Evolutionary conservation across 2,113 vertebrate species (phyloP), one percentile per base, ranked within the genome.

Genomic region (Sporophila hypoxantha): DNA sequence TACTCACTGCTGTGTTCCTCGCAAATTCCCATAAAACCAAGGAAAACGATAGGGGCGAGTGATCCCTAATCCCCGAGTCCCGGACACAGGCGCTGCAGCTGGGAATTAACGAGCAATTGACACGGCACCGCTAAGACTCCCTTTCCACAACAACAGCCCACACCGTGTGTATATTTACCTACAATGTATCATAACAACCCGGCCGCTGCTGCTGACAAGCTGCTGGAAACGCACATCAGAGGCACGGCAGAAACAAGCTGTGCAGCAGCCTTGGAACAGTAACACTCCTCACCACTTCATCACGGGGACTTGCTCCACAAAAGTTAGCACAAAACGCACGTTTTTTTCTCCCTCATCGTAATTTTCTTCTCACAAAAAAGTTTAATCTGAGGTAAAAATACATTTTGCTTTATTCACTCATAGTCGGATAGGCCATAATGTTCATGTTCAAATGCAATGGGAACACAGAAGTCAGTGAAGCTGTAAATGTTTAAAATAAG

Each of bases 371-470:
- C 36, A 8, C 14, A 5, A 22, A 14, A n/a, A 80, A 78, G 26
- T 73, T 76, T 27, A 39, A 13, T 3, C 8, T 4, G 18, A 64
- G 47, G 49, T 23, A 75, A 19, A 50, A 74, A 22, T 21, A 62
- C 8, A 26, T 39, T 78, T 82, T 44, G 42, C 52, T 36, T 77
- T 46, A 25, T 20, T n/a, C 21, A 42, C 76, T 80, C 14, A 34
- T 14, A 67, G 61, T 76, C 88, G 94, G 69, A 94, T 13, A 94
- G 62, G 87, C 66, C 76, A 86, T 19, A 17, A 60, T 39, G 32
- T 49, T 94, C 79, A 81, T 23, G 26, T 86, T 91, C 93, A 95
- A 96, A 89, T 73, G 93, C 52, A 94, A 70, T 0, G 22, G 57
- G 60, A 94, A 67, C 61, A 56, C 14, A 53, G 34, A 89, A 94